A percentile compares a stretch with the other conserved stretches of the same genome.
These are phyloP conservation scores for Bothrops jararaca DNA, from an alignment of 2,113 vertebrate genomes.

Conservation along the genomic window DNA sequence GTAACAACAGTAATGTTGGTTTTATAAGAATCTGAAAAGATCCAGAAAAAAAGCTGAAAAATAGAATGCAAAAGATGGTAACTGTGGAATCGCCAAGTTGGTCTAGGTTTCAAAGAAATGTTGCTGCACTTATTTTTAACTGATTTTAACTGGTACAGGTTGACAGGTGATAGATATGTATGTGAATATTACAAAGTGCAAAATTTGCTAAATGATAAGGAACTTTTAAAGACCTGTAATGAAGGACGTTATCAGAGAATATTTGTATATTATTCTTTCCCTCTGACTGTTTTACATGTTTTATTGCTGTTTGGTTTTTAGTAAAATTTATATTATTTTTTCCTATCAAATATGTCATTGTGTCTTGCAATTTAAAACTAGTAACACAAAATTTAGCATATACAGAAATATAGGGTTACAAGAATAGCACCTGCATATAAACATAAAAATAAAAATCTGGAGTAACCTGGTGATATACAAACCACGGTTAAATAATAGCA, in stretches of 20 bases:
- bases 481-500: neutral
- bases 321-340: neutral
- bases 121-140: neutral
- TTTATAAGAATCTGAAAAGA: neutral
- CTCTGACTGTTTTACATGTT: neutral
- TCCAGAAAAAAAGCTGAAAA: neutral
- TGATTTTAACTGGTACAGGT: neutral
- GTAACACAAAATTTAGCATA: neutral
- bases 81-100: neutral
- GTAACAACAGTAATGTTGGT: neutral
- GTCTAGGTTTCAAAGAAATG: neutral
- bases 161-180: too few species aligned
- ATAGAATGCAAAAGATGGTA: neutral
- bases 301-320: neutral
- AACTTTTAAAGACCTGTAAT: neutral
- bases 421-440: neutral
- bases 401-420: neutral
- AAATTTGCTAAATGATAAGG: neutral
- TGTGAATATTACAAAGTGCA: neutral
- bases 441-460: neutral
- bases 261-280: neutral
- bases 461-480: neutral
- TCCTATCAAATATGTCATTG: neutral
- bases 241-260: neutral
- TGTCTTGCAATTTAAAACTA: neutral